Percentiles rank a stretch among this genome's conserved stretches.
phyloP scores from a whole-genome alignment of 2,113 vertebrate species.

The Nycticebus coucang region DNA sequence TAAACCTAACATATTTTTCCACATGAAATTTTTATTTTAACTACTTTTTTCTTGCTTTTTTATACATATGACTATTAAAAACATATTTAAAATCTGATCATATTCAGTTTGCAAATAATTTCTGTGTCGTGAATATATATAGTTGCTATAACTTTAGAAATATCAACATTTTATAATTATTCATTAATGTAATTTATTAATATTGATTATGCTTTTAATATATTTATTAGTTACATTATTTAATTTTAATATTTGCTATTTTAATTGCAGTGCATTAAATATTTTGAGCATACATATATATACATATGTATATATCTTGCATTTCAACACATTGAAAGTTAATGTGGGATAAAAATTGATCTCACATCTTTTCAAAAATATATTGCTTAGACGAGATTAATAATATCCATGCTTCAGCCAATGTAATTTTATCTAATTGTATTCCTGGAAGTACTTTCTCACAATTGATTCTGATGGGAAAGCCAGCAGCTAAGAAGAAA shows the following conservation, averaged over 20 bases:
- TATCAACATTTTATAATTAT: not conserved
- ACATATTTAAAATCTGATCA: conserved; percentile 3
- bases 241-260: not conserved
- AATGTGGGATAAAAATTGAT: not conserved
- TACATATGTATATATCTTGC: not conserved
- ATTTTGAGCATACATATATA: not conserved
- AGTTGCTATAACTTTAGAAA: not conserved
- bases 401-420: not conserved
- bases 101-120: not conserved
- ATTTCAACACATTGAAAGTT: not conserved
- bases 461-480: conserved; percentile 18
- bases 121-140: not conserved
- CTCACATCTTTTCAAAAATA: not conserved
- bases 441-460: conserved; percentile 38
- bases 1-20: not conserved
- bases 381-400: conserved; percentile 24
- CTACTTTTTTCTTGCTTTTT: not conserved
- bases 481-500: not conserved
- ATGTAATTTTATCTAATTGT: conserved; percentile 58
- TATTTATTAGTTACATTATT: not conserved
- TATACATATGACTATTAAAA: not conserved
- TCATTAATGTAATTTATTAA: not conserved
- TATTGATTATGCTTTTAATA: not conserved
- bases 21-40: not conserved
- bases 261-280: not conserved